Conservation (phyloP, 2,113 vertebrate species). For the Lasiurus borealis region DNA sequence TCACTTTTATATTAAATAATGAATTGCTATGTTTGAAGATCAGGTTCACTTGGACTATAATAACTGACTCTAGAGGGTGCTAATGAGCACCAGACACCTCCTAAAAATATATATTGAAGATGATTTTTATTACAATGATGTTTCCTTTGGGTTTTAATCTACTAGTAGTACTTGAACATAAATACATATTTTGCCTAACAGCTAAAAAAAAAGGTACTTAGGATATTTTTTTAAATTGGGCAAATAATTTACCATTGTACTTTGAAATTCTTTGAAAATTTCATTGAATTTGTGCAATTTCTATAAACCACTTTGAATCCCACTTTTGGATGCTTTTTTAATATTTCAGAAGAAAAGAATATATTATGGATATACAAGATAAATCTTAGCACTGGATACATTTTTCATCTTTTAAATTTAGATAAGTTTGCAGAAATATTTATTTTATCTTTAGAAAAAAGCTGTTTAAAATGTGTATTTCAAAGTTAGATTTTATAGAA, state of each 20-base stretch:
- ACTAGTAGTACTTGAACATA: conserved; percentile 36
- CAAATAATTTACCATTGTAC: not conserved
- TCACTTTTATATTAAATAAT: conserved; percentile 60
- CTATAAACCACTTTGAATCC: conserved; percentile 10
- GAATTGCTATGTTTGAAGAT: conserved; percentile 47
- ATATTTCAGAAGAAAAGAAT: conserved; percentile 33
- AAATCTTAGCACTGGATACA: conserved; percentile 29
- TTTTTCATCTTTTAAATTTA: conserved; percentile 58
- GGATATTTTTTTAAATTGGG: not conserved
- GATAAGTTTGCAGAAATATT: not conserved
- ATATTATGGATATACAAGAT: not conserved
- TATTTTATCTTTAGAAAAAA: conserved; percentile 46
- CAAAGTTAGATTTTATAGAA: conserved; percentile 29
- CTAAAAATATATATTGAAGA: conserved; percentile 13
- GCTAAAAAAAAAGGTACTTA: not conserved
- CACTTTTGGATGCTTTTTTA: conserved; percentile 33
- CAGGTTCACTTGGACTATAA: not conserved
- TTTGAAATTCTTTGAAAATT: conserved; percentile 64
- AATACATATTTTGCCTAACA: conserved; percentile 37
- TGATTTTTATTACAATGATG: conserved; percentile 45
- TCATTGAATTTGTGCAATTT: conserved; percentile 30
- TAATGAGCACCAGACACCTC: conserved; percentile 59
- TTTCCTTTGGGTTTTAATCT: conserved; percentile 43
- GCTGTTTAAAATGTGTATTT: not conserved
- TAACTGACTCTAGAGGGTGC: conserved; percentile 81